phyloP scores from a whole-genome alignment of 2,113 vertebrate species.

The Ariopsis seemanni region DNA sequence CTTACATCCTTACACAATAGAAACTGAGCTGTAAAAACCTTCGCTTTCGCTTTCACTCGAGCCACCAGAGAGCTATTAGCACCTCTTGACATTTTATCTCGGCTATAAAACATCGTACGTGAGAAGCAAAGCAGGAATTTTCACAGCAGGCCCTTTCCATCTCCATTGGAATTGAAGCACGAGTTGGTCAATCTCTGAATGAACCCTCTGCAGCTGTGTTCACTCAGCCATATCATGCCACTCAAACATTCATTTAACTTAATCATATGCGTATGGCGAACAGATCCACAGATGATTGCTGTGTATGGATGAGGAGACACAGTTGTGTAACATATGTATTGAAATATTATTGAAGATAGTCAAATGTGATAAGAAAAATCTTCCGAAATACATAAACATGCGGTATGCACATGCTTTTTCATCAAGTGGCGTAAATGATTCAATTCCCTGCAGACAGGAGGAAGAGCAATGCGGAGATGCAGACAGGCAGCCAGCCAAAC shows the following conservation, averaged over 20 bases:
- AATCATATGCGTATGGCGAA: not conserved
- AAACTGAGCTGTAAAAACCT: not conserved
- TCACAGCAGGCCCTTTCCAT: constrained; percentile 9
- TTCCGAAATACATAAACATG: not conserved
- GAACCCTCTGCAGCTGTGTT: not conserved
- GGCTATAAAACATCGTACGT: not conserved
- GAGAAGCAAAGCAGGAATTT: constrained; percentile 4
- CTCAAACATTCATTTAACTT: constrained; percentile 3
- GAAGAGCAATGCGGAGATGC: constrained; percentile 7
- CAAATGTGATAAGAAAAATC: not conserved
- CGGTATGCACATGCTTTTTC: not conserved
- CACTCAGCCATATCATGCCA: not conserved
- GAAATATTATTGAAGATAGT: not conserved
- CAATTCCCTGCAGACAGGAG: constrained; percentile 22
- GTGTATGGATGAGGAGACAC: not conserved
- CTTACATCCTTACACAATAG: not conserved
- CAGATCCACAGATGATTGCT: not conserved
- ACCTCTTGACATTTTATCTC: constrained; percentile 29
- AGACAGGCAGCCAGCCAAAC: constrained; percentile 54
- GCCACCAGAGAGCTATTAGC: constrained; percentile 20
- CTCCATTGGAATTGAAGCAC: not conserved
- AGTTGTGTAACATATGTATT: not conserved
- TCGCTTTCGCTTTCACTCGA: not conserved
- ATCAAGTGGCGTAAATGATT: constrained; percentile 11
- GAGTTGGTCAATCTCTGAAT: not conserved